Conservation (phyloP, 2,113 vertebrate genomes). For the Chionodraco myersi region DNA sequence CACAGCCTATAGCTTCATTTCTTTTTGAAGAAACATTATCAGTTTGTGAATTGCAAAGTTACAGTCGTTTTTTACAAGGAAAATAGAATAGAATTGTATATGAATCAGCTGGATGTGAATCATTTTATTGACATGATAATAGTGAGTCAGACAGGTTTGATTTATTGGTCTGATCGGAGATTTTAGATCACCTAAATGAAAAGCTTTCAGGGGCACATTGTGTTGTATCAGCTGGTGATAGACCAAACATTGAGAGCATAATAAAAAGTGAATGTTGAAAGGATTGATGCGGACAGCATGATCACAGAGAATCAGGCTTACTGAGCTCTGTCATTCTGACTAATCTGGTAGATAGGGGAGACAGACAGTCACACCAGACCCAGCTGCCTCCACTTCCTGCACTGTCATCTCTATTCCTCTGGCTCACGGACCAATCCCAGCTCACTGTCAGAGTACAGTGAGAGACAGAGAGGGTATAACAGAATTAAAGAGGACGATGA, state of each 20-base stretch:
- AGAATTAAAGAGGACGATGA: constrained; percentile 69
- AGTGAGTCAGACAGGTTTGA: neutral
- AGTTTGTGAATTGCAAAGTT: neutral
- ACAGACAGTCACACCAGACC: constrained; percentile 25
- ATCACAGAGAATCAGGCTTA: constrained; percentile 22
- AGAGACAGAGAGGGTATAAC: constrained; percentile 49
- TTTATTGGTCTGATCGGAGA: neutral
- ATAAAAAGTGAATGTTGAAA: constrained; percentile 9
- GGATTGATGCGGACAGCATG: neutral
- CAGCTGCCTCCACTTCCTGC: constrained; percentile 53
- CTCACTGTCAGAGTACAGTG: constrained; percentile 38
- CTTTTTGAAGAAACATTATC: neutral
- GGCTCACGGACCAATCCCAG: constrained; percentile 41
- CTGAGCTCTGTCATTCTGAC: constrained; percentile 24
- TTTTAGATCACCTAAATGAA: neutral
- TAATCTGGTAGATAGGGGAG: constrained; percentile 43
- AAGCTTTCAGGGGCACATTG: neutral
- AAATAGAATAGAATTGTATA: neutral
- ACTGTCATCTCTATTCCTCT: constrained; percentile 38
- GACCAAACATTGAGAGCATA: neutral
- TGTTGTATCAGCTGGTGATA: neutral
- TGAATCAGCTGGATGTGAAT: neutral
- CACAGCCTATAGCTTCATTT: neutral
- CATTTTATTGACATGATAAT: neutral
- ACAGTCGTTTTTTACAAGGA: neutral